A percentile compares a stretch with the other conserved stretches of the same genome.
phyloP scores from a whole-genome alignment of 2,888 invertebrate species.

The Heteromyza rotundicornis region DNA sequence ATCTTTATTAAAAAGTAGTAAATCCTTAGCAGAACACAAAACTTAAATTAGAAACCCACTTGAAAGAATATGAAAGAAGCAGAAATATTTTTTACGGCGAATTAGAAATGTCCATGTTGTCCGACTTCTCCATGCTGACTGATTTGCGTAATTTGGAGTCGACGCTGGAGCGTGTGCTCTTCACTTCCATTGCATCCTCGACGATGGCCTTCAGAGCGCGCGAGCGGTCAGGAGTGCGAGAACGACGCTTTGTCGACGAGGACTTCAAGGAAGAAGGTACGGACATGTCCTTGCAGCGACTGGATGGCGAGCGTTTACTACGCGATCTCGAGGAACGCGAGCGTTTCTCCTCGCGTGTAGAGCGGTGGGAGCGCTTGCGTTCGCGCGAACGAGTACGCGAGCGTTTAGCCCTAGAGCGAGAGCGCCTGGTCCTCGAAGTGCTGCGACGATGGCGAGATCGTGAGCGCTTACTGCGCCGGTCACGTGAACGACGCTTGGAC shows the following conservation, averaged over 20 bases:
- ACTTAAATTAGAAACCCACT: no score
- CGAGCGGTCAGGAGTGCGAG: slow-evolving; percentile 54
- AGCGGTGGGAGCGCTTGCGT: slow-evolving; percentile 67
- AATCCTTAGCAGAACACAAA: no score
- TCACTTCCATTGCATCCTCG: slow-evolving; percentile 50
- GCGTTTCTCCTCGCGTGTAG: slow-evolving; percentile 61
- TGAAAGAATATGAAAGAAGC: no score
- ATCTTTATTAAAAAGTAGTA: no score
- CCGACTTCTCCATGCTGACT: slow-evolving; percentile 66
- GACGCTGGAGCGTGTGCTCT: slow-evolving; percentile 52
- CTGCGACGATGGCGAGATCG: slow-evolving; percentile 64
- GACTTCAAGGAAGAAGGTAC: slow-evolving; percentile 33
- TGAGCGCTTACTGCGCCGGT: slow-evolving; percentile 56
- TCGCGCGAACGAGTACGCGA: slow-evolving; percentile 69
- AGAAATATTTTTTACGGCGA: no score
- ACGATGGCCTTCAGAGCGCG: slow-evolving; percentile 57
- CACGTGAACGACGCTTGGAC: slow-evolving; percentile 54
- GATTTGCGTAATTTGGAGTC: slow-evolving; percentile 66
- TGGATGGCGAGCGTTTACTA: slow-evolving; percentile 56
- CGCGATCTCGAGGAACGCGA: slow-evolving; percentile 61
- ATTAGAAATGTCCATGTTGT: slow-evolving; percentile 83
- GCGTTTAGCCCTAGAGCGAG: slow-evolving; percentile 52
- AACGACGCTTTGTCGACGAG: slow-evolving; percentile 51
- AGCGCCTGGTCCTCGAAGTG: slow-evolving; percentile 47
- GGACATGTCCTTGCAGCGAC: slow-evolving; percentile 55